These are phyloP conservation scores for Chauna torquata DNA, from an alignment of 2,113 vertebrate genomes.

Conservation along the genomic window DNA sequence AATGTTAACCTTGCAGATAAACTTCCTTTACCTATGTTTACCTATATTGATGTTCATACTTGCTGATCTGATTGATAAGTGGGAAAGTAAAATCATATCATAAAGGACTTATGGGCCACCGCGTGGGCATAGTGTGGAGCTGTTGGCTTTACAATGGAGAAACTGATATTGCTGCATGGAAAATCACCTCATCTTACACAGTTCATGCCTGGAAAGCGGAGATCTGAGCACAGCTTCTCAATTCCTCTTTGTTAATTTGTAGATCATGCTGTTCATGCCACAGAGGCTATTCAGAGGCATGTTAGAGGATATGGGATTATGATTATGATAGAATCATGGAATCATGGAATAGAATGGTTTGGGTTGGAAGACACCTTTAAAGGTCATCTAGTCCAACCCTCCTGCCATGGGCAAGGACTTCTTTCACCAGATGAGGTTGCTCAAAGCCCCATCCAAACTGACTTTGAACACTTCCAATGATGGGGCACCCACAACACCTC, in stretches of 20 bases:
- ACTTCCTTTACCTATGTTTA: not conserved
- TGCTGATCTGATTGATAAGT: not conserved
- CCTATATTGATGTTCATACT: not conserved
- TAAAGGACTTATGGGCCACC: not conserved
- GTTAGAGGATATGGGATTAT: not conserved
- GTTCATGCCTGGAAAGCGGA: not conserved
- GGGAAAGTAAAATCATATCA: not conserved
- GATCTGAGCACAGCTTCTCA: not conserved
- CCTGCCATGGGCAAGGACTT: not conserved
- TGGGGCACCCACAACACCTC: not conserved
- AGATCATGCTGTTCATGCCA: not conserved
- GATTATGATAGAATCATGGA: not conserved
- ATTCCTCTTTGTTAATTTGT: not conserved
- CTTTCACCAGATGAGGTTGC: not conserved
- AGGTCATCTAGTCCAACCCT: not conserved
- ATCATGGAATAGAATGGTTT: not conserved
- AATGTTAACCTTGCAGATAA: not conserved
- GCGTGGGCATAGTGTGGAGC: too few relatives aligned
- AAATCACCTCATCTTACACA: not conserved
- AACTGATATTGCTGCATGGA: not conserved
- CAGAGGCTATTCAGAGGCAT: fast-evolving
- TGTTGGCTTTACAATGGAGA: not conserved
- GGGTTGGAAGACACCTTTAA: not conserved
- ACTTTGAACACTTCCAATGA: not conserved
- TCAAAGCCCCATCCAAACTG: not conserved